Evolutionary conservation across 2,797 vertebrate genomes (phyloP), one percentile per base, ranked within the genome.

Genomic region (Etheostoma nigrum): DNA sequence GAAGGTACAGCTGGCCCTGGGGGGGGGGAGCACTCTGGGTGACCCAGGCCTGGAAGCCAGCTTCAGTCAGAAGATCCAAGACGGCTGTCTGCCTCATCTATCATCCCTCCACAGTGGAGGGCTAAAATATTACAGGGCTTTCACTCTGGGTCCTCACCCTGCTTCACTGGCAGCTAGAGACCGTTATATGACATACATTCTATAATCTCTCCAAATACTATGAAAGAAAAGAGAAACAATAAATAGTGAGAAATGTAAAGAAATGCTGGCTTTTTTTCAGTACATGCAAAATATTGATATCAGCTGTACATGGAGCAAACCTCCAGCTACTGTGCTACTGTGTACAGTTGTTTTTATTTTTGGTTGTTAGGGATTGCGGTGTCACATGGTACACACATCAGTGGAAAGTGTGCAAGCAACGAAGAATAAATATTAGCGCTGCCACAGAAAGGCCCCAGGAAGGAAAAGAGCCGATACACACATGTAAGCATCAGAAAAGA

Each of bases 41-140:
- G 82, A 84, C 81, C 88, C 82, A 45, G 68, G 61, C 47, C 78
- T 87, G 85, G 78, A 88, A 77, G 67, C 77, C 52, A 58, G 67
- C 74, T 55, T 86, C 76, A 78, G 73, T 74, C 49, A 73, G 70
- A 77, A 66, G 77, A 85, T 86, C 79, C 76, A 79, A 81, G 60
- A 79, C 45, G 67, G 52, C 78, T 78, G 87, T 83, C 85, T 88
- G 85, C 83, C 77, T 84, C 86, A 78, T 89, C 74, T 59, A 86
- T 89, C 82, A 90, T 77, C 65, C 72, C 63, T 81, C 72, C 72
- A 61, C 76, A 72, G 64, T 27, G 51, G 69, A 78, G 42, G 63
- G 52, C 80, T 75, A 51, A 85, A 77, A 57, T 74, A 69, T 74
- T 72, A 75, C 51, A 55, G 57, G 59, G 62, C 42, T 79, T 81